These are phyloP conservation scores for Cirrhinus molitorella DNA, from an alignment of 2,797 vertebrate genomes.

Conservation along the genomic window DNA sequence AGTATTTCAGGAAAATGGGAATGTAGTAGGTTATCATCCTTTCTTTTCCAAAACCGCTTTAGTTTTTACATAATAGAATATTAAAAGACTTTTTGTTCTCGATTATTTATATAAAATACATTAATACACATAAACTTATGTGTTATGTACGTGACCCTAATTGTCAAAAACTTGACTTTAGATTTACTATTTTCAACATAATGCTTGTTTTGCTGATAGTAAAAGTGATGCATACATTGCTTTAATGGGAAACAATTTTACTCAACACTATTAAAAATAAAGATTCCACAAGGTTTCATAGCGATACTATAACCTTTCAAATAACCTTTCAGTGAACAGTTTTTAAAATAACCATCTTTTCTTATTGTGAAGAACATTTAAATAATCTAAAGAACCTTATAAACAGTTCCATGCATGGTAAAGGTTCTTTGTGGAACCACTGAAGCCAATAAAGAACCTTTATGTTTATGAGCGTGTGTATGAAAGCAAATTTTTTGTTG, in stretches of 20 bases:
- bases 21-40: neutral
- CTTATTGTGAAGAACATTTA: too few species aligned
- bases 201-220: neutral
- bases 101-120: neutral
- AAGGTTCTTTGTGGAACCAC: too few species aligned
- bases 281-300: too few species aligned
- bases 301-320: too few species aligned
- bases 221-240: neutral
- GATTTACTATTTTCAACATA: neutral
- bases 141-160: neutral
- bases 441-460: too few species aligned
- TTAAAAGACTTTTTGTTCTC: neutral
- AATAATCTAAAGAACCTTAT: too few species aligned
- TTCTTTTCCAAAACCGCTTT: neutral
- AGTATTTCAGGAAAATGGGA: neutral
- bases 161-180: neutral
- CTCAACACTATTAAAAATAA: neutral
- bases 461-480: too few species aligned
- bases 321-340: too few species aligned
- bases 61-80: neutral
- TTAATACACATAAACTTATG: neutral
- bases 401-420: too few species aligned
- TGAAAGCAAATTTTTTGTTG: neutral
- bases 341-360: too few species aligned
- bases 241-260: neutral